phyloP scores from a whole-genome alignment of 2,888 invertebrate genomes.

The Eugnorisma glareosa region DNA sequence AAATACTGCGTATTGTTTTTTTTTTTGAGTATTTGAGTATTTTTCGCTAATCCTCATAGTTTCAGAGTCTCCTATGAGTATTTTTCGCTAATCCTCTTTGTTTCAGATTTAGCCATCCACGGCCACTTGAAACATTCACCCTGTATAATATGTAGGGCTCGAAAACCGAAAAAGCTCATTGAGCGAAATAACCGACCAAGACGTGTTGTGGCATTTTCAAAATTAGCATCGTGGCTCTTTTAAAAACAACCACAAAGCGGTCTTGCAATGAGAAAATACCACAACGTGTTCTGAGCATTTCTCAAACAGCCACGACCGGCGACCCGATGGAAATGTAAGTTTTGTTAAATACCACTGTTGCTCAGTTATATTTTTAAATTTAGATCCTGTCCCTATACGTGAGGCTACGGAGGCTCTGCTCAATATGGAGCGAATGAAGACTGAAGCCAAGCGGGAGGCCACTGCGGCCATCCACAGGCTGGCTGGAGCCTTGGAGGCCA shows the following conservation, averaged over 20 bases:
- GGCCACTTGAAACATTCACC: too few species aligned
- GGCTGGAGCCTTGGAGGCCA: constrained; percentile 26
- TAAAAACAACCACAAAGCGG: not conserved
- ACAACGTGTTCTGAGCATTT: not conserved
- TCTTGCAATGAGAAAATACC: not conserved
- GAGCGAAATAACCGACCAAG: not conserved
- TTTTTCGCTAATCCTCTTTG: too few species aligned
- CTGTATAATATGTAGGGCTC: not conserved
- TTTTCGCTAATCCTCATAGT: too few species aligned
- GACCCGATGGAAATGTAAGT: not conserved
- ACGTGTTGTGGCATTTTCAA: not conserved
- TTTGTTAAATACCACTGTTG: not conserved
- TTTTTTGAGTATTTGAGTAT: too few species aligned
- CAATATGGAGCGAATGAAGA: constrained; percentile 30
- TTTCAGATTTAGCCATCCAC: too few species aligned
- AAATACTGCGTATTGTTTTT: too few species aligned
- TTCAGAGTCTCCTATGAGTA: too few species aligned
- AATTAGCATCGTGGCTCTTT: not conserved
- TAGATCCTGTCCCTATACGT: not conserved
- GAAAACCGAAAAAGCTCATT: not conserved
- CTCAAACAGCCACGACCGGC: not conserved
- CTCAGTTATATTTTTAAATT: not conserved
- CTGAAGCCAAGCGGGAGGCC: constrained; percentile 26
- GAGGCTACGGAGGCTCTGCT: constrained; percentile 25
- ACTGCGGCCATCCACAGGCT: constrained; percentile 21